Evolutionary conservation across 2,888 invertebrate genomes (phyloP).

Genomic region (Caradrina clavipalpis): DNA sequence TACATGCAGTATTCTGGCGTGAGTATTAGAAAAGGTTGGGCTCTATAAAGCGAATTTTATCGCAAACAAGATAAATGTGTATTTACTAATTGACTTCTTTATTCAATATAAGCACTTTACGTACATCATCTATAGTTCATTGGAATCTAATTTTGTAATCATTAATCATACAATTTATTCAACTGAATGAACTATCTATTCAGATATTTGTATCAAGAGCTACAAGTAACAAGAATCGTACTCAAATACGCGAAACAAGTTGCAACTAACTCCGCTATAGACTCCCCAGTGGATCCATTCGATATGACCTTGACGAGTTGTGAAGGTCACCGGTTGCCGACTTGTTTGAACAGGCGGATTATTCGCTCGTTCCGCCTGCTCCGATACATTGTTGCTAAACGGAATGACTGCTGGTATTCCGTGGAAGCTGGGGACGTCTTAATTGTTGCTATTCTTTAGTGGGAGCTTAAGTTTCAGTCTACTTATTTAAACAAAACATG

Average conservation of each 20-base stretch:
- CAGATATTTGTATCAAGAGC: not conserved
- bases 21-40: no score
- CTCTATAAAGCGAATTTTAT: no score
- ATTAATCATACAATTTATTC: no score
- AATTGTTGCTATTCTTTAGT: not conserved
- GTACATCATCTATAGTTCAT: no score
- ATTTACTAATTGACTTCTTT: no score
- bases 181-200: no score
- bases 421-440: not conserved
- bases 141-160: no score
- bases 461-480: no score
- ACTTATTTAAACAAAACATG: no score
- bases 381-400: constrained; percentile 8
- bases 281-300: constrained; percentile 1
- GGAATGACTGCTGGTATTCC: not conserved
- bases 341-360: constrained; percentile 26
- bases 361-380: constrained; percentile 10
- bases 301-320: constrained; percentile 21
- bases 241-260: constrained; percentile 5
- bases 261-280: constrained; percentile 1
- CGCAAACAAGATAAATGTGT: no score
- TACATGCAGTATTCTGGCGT: no score
- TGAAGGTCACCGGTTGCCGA: constrained; percentile 9
- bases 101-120: no score
- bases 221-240: not conserved